Conservation (phyloP, 2,113 vertebrate species). For the Desmodus rotundus region DNA sequence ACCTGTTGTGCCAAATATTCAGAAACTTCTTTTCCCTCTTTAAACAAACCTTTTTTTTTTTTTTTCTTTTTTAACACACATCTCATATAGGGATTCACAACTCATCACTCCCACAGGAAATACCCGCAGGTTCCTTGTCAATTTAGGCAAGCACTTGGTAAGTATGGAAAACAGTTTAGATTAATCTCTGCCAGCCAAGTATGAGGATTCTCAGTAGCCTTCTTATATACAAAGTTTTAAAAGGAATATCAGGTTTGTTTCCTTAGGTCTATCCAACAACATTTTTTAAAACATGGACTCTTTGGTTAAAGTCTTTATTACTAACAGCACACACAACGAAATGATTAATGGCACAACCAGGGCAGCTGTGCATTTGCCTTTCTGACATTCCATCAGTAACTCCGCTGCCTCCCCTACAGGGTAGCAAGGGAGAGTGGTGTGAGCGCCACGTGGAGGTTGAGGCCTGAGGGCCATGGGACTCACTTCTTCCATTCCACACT, state of each 20-base stretch:
- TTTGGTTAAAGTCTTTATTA: slow-evolving; percentile 10
- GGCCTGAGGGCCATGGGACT: not conserved
- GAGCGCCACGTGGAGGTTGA: not conserved
- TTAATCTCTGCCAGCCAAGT: slow-evolving; percentile 49
- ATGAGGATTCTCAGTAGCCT: not conserved
- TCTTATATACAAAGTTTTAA: slow-evolving; percentile 17
- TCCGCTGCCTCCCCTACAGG: not conserved
- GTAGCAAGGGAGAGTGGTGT: not conserved
- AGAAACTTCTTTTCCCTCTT: slow-evolving; percentile 54
- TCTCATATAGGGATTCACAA: slow-evolving; percentile 74
- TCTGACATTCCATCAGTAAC: not conserved
- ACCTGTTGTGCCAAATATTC: slow-evolving; percentile 49
- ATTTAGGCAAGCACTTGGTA: slow-evolving; percentile 55
- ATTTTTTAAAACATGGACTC: not conserved
- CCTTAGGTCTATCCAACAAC: not conserved
- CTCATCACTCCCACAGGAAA: slow-evolving; percentile 74
- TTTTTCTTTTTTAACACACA: slow-evolving; percentile 38
- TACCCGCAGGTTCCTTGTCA: slow-evolving; percentile 58
- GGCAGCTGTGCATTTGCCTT: not conserved
- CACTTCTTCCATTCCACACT: not conserved
- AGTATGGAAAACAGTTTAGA: slow-evolving; percentile 48
- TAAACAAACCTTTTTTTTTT: not conserved
- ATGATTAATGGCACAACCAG: not conserved
- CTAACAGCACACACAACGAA: not conserved
- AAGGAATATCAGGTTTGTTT: slow-evolving; percentile 3